Conservation (phyloP, 2,888 invertebrate species). For the Monoplex corrugatus region DNA sequence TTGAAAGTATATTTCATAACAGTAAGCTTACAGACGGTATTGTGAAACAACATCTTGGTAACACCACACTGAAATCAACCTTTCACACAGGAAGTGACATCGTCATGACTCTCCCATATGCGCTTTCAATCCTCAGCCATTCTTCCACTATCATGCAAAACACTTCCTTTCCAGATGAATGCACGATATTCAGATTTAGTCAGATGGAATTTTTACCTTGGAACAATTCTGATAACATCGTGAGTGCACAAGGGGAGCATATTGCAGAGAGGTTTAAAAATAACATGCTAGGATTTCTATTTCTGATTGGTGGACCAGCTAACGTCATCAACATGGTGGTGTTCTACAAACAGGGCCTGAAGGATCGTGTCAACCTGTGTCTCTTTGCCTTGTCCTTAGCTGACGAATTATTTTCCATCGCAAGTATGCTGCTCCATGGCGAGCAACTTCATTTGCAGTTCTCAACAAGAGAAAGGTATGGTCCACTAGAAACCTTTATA, state of each 20-base stretch:
- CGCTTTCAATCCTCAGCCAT: too few relatives aligned
- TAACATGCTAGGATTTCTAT: neutral
- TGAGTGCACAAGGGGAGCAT: neutral
- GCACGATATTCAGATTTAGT: too few relatives aligned
- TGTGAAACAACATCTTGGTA: too few relatives aligned
- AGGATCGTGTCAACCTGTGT: conserved; percentile 1
- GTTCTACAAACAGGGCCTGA: neutral
- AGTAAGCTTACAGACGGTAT: too few relatives aligned
- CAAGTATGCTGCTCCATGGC: neutral
- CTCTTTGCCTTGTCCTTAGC: neutral
- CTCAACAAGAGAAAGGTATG: neutral
- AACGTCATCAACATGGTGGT: conserved; percentile 3
- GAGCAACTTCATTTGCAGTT: neutral
- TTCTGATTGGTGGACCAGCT: neutral
- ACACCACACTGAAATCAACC: too few relatives aligned
- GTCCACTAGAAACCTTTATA: neutral
- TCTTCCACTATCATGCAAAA: too few relatives aligned
- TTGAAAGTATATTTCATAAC: too few relatives aligned
- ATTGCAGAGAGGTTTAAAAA: neutral
- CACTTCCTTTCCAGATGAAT: too few relatives aligned
- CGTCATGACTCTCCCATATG: too few relatives aligned
- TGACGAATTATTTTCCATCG: neutral
- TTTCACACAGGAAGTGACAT: too few relatives aligned
- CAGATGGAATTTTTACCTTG: neutral
- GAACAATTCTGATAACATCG: neutral